These are phyloP conservation scores for Erebia aethiops DNA, from an alignment of 2,888 invertebrate species.

Conservation along the genomic window DNA sequence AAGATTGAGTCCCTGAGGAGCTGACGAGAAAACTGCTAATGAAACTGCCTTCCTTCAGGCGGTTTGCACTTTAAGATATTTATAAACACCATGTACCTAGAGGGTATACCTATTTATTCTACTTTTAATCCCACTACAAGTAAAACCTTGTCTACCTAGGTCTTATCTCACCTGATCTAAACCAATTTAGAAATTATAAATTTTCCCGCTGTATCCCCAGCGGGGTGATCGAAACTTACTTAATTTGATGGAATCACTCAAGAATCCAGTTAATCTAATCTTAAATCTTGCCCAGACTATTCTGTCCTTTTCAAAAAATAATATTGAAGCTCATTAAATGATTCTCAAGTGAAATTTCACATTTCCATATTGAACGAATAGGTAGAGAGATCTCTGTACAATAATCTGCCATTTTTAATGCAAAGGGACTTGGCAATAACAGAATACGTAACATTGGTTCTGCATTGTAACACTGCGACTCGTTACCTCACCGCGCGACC, in stretches of 20 bases:
- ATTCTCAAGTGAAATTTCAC: background rate
- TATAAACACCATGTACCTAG: background rate
- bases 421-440: constrained; percentile 5
- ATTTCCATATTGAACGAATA: constrained; percentile 1
- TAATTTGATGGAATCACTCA: background rate
- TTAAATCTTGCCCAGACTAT: background rate
- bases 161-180: too few relatives aligned
- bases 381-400: background rate
- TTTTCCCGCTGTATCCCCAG: background rate
- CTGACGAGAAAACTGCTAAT: constrained; percentile 19
- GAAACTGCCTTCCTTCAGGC: constrained; percentile 20
- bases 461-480: too few relatives aligned
- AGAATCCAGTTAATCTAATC: background rate
- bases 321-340: background rate
- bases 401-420: constrained; percentile 4
- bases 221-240: background rate
- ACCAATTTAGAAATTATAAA: background rate
- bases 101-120: background rate
- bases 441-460: constrained; percentile 22
- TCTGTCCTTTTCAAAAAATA: background rate
- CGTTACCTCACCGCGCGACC: too few relatives aligned
- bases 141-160: too few relatives aligned
- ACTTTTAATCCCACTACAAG: too few relatives aligned
- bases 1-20: constrained; percentile 22
- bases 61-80: constrained; percentile 19